These are phyloP conservation scores for Phyto melanocephala DNA, from an alignment of 2,888 invertebrate species.

Conservation along the genomic window DNA sequence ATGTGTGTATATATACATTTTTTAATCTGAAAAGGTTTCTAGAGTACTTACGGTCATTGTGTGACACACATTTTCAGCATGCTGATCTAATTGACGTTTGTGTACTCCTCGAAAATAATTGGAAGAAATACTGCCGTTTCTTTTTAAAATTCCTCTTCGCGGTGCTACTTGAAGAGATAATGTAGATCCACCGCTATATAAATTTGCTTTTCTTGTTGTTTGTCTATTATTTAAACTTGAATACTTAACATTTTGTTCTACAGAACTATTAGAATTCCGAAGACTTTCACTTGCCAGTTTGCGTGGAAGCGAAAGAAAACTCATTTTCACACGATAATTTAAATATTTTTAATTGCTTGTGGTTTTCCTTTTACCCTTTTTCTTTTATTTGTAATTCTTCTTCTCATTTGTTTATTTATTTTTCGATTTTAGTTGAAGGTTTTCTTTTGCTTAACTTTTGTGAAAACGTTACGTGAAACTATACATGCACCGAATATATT, in stretches of 20 bases:
- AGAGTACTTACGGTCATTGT: constrained; percentile 89
- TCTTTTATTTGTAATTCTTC: not conserved
- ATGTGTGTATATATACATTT: no score
- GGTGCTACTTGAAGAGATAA: constrained; percentile 70
- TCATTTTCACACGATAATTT: constrained; percentile 67
- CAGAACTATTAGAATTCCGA: constrained; percentile 47
- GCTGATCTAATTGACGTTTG: constrained; percentile 86
- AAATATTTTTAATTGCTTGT: not conserved
- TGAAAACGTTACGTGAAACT: constrained; percentile 48
- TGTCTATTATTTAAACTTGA: constrained; percentile 71
- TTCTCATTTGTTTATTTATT: not conserved
- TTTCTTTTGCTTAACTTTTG: not conserved
- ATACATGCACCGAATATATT: constrained; percentile 17
- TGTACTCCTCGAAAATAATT: constrained; percentile 88
- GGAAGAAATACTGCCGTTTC: constrained; percentile 81
- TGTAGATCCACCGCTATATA: constrained; percentile 67
- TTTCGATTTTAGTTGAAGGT: not conserved
- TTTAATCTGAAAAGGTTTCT: not conserved
- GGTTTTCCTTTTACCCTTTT: not conserved
- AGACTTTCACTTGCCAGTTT: constrained; percentile 56
- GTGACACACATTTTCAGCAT: constrained; percentile 86
- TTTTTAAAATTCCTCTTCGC: constrained; percentile 71
- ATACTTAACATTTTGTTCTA: constrained; percentile 71
- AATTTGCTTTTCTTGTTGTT: constrained; percentile 63
- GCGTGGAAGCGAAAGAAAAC: constrained; percentile 71